Base-by-base conservation (phyloP, 23 tunicate genomes). In the Diplosoma virens region DNA sequence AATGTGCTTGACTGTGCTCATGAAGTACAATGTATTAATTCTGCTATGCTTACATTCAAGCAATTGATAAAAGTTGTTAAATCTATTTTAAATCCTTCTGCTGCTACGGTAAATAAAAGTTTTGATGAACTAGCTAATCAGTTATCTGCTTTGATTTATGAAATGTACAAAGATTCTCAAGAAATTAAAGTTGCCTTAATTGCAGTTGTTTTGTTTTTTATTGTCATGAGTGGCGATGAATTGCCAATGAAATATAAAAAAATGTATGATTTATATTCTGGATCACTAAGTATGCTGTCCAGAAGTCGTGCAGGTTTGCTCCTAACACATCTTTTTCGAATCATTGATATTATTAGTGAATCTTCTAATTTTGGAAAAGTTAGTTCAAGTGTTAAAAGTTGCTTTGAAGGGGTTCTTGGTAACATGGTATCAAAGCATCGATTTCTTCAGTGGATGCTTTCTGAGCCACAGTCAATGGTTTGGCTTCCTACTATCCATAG, bases 401-500 rank as follows among this genome's bases (percentile, higher is more conserved):
- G 97, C 63, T 90, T 90, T 41, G 72, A 73, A 20, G 85, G 78
- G 1, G 81, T 79, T 22, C 63, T 78, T 24, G 96, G 96, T 18
- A 55, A 65, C 26, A 66, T 70, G 48, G 61, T 90, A 24, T 75
- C 97, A 5, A 71, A 79, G 56, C 71, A 82, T 29, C 90, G 81
- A 1, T 85, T 85, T 59, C 16, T 92, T 9, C 81, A 70, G 3
- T 85, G 87, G 92, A 6, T 81, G 31, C 50, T 66, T 11, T 41
- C 23, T 27, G 97, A 85, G 63, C 87, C 91, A 28, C 97, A 85
- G 59, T 81, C 88, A 14, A 35, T 85, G 14, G 97, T 81, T 3
- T 92, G 91, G 91, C 25, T 92, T 25, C 92, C 92, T 48, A 85
- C 93, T 58, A 92, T 92, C 92, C 97, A 92, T 60, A 74, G 97